Base-by-base conservation (phyloP, 2,888 invertebrate genomes). In the Halictus ligatus region DNA sequence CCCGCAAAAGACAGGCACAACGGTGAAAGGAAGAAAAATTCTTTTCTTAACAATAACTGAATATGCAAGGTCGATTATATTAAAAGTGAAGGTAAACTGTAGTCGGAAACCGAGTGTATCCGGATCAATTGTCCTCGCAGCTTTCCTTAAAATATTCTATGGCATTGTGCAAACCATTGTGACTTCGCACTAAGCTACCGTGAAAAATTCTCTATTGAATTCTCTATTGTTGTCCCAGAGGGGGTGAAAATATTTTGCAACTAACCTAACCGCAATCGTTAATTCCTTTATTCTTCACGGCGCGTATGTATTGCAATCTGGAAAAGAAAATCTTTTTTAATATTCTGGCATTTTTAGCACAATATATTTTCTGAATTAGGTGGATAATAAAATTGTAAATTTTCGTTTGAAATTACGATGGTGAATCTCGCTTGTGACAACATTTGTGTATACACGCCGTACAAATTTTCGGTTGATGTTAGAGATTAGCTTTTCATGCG, bases 401-500 rank as follows among this genome's bases (percentile, higher is more conserved):
- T 54, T 54, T 21, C 21, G 21, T 54, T 18, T 21, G 54, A 21
- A 21, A 54, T 21, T 21, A 54, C 6, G 21, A 54, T 35, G 35
- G 35, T 35, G 35, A 35, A 35, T 35, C 35, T 35, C 35, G 35
- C 35, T 35, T 35, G 35, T 5, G 5, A 35, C 35, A 35, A 3
- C 35, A 0, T 35, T 35, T 35, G 35, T 5, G 35, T 35, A 35
- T 35, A 5, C 35, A 35, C 5, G 4, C 5, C 35, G 35, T 35
- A 35, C 35, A 69, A 12, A 18, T 69, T 69, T 35, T 69, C 67
- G 15, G 25, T 81, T 12, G 50, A 64, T 46, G 78, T 40, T 40
- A 50, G 54, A 85, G 85, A 90, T 90, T 89, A 83, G 75, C 50
- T 78, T 64, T 64, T 80, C 69, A 60, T 46, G 60, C 71, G 64